Evolutionary conservation across 2,888 invertebrate genomes (phyloP).

Genomic region (Crematogaster levior): DNA sequence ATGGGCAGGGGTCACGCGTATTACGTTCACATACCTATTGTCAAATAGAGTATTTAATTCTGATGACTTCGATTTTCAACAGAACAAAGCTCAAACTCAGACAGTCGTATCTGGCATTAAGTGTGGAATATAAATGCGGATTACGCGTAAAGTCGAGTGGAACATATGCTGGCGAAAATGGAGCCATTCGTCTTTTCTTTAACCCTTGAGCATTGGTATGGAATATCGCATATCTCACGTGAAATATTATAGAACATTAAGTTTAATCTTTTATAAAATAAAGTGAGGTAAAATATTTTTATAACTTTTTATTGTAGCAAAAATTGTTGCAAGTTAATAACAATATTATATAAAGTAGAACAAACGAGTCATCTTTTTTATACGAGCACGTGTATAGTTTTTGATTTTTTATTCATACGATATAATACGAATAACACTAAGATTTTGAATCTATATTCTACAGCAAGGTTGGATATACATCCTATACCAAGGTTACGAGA

Average conservation of each 20-base stretch:
- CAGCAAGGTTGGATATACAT: neutral
- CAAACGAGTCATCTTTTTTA: neutral
- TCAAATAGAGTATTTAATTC: neutral
- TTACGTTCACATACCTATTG: neutral
- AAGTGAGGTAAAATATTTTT: neutral
- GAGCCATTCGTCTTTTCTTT: conserved; percentile 5
- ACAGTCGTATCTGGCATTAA: neutral
- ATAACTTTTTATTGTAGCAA: neutral
- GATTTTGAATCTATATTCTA: no score
- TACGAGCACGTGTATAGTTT: no score
- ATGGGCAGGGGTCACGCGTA: neutral
- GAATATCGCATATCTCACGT: neutral
- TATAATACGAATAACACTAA: neutral
- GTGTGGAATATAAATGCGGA: neutral
- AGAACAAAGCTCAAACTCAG: neutral
- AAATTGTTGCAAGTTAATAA: neutral
- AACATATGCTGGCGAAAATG: conserved; percentile 14
- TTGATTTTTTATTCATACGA: neutral
- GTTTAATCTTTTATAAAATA: neutral
- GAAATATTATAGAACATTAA: neutral
- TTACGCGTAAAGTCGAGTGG: neutral
- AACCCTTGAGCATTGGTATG: no score
- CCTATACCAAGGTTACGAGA: neutral
- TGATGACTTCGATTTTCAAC: neutral
- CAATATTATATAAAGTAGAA: neutral